Evolutionary conservation across 2,888 invertebrate genomes (phyloP).

Genomic region (Nebria salina): DNA sequence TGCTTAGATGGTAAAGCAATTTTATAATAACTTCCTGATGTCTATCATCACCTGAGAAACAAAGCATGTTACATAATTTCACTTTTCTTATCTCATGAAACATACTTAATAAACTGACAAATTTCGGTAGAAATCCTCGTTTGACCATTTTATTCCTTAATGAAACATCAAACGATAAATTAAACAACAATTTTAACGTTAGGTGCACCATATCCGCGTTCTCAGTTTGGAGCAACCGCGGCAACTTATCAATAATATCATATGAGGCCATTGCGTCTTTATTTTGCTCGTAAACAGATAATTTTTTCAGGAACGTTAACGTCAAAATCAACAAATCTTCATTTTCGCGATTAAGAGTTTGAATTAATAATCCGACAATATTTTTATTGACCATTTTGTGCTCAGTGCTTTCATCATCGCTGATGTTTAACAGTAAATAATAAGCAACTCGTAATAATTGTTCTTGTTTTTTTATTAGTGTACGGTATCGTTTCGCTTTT

Average conservation of each 20-base stretch:
- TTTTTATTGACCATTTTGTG: conserved; percentile 97
- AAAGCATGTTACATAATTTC: conserved; percentile 8
- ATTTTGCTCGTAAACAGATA: conserved; percentile 94
- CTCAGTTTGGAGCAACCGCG: conserved; percentile 77
- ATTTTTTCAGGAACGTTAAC: conserved; percentile 92
- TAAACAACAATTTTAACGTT: conserved; percentile 88
- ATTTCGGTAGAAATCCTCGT: conserved; percentile 86
- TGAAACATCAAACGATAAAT: conserved; percentile 93
- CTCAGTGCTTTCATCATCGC: conserved; percentile 94
- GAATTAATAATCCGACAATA: conserved; percentile 86
- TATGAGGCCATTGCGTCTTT: conserved; percentile 89
- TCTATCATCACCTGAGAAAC: conserved; percentile 75
- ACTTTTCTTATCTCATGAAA: conserved; percentile 48
- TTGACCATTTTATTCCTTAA: conserved; percentile 89
- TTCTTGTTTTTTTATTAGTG: conserved; percentile 93
- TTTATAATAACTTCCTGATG: conserved; percentile 82
- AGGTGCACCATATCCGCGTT: conserved; percentile 77
- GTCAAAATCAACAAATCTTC: conserved; percentile 89
- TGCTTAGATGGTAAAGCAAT: conserved; percentile 91
- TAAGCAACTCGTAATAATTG: conserved; percentile 90
- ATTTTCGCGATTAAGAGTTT: conserved; percentile 89
- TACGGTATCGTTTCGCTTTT: conserved; percentile 78
- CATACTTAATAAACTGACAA: conserved; percentile 87
- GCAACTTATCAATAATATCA: conserved; percentile 84
- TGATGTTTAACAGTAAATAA: conserved; percentile 92